phyloP scores from a whole-genome alignment of 2,888 invertebrate genomes.

The Acleris laterana region DNA sequence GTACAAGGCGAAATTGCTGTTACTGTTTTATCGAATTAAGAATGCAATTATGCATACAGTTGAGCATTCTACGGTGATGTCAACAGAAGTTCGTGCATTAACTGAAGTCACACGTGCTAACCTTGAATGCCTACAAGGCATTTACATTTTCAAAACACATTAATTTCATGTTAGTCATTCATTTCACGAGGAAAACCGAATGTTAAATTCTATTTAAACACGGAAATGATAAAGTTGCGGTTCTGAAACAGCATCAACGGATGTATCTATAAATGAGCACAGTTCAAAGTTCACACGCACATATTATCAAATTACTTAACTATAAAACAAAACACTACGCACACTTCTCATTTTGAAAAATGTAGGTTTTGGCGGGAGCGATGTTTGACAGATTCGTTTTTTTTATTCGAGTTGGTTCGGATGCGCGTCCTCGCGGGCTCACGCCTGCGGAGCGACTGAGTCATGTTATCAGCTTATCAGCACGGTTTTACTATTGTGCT shows the following conservation, averaged over 20 bases:
- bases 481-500: conserved; percentile 35
- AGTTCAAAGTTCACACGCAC: too few species aligned
- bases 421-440: conserved; percentile 65
- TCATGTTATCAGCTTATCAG: conserved; percentile 62
- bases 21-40: conserved; percentile 36
- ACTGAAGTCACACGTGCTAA: conserved; percentile 34
- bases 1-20: conserved; percentile 68
- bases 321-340: conserved; percentile 1
- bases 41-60: conserved; percentile 69
- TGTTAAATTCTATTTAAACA: too few species aligned
- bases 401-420: conserved; percentile 60
- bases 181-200: too few species aligned
- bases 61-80: conserved; percentile 30
- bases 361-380: conserved; percentile 41
- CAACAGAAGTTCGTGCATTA: conserved; percentile 29
- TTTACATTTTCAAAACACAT: conserved; percentile 17
- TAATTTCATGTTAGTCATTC: neutral
- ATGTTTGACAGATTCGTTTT: conserved; percentile 38
- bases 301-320: too few species aligned
- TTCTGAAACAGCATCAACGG: too few species aligned
- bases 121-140: conserved; percentile 19
- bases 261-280: too few species aligned
- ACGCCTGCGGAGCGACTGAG: conserved; percentile 72
- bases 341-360: conserved; percentile 19
- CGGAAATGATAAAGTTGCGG: too few species aligned